Conservation (phyloP, 1,140 invertebrate genomes). For the Cyclargus thomasi region DNA sequence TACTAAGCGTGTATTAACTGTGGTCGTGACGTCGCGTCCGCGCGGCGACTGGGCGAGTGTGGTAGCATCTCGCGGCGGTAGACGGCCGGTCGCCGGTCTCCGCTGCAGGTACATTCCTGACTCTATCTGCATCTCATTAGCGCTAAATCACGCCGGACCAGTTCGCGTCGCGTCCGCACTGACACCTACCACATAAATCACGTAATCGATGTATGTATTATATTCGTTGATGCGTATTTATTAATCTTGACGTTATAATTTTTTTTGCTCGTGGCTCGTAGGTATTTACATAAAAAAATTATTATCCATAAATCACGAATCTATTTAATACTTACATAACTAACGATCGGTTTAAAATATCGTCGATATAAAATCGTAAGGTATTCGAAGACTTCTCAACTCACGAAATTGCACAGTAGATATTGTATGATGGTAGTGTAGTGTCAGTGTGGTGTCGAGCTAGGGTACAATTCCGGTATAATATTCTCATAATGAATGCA, state of each 20-base stretch:
- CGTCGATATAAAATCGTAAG: not conserved
- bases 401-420: too few species aligned
- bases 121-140: constrained; percentile 1
- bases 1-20: too few species aligned
- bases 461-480: too few species aligned
- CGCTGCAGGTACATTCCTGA: not conserved
- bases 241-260: not conserved
- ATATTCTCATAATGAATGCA: too few species aligned
- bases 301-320: not conserved
- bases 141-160: not conserved
- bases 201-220: not conserved
- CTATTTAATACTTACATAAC: not conserved
- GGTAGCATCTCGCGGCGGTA: not conserved
- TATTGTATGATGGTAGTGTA: too few species aligned
- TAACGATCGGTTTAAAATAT: not conserved
- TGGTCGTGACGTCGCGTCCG: not conserved
- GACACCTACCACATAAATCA: not conserved
- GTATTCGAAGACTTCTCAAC: too few species aligned
- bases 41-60: not conserved
- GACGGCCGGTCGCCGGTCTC: constrained; percentile 3
- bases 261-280: not conserved
- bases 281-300: not conserved
- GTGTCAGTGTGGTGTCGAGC: too few species aligned
- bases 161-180: not conserved
- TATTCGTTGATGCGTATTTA: not conserved